phyloP scores from a whole-genome alignment of 35 echinoderm and acorn worm genomes.

The Apostichopus californicus region DNA sequence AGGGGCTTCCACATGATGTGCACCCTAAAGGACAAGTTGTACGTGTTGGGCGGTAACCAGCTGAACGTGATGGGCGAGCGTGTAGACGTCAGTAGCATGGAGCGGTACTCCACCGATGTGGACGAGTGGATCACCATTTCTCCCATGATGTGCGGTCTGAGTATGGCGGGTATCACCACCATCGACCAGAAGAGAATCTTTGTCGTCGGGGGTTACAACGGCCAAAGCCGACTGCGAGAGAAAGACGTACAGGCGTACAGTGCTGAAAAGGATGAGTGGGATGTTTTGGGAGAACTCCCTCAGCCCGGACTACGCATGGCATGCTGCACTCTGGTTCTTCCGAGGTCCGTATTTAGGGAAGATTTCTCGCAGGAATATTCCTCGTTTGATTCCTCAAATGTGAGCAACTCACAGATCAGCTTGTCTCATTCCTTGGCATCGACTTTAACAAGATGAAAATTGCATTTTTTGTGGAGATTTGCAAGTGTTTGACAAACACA shows the following conservation, averaged over 20 bases:
- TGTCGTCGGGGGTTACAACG: slow-evolving; percentile 94
- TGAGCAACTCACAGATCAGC: slow-evolving; percentile 20
- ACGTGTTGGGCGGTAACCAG: slow-evolving; percentile 97
- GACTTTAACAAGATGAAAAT: neutral
- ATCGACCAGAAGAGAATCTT: slow-evolving; percentile 87
- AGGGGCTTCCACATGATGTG: slow-evolving; percentile 97
- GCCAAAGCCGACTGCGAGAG: slow-evolving; percentile 79
- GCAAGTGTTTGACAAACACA: no score
- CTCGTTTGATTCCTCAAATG: neutral
- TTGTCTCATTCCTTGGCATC: slow-evolving; percentile 9
- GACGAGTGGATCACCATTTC: slow-evolving; percentile 81
- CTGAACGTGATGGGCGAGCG: slow-evolving; percentile 83
- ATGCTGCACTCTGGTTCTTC: slow-evolving; percentile 88
- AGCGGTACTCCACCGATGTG: slow-evolving; percentile 64
- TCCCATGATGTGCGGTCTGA: slow-evolving; percentile 92
- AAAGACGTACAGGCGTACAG: slow-evolving; percentile 92
- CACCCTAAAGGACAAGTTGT: slow-evolving; percentile 54
- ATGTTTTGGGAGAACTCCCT: slow-evolving; percentile 93
- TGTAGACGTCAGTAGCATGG: slow-evolving; percentile 94
- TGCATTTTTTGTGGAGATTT: no score
- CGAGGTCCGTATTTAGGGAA: slow-evolving; percentile 35
- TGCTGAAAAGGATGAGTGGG: slow-evolving; percentile 89
- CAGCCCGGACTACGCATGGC: slow-evolving; percentile 77
- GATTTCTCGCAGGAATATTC: neutral
- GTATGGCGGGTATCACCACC: slow-evolving; percentile 82